Evolutionary conservation across 2,113 vertebrate species (phyloP), one percentile per base, ranked within the genome.

Genomic region (Montifringilla adamsi): DNA sequence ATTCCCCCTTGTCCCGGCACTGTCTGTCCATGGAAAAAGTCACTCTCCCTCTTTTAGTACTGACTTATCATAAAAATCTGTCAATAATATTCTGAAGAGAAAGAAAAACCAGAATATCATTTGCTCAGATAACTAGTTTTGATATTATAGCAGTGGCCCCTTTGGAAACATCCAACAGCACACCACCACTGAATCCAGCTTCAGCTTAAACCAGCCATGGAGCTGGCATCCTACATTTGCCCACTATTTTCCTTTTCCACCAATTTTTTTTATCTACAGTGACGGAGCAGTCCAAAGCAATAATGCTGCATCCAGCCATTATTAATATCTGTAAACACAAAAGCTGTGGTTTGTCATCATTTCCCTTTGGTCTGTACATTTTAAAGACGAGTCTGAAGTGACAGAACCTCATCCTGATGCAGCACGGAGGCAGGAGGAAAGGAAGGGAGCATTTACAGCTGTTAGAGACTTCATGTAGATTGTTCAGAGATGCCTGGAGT

Each of bases 401-500:
- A 75, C 77, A 90, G 72, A 84, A 53, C 17, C 79, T 85, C 47
- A 22, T 69, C 53, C 84, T 5, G 2, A 66, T 35, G 84, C 74
- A 87, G 15, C 2, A 5, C 44, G 53, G 66, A 2, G 2, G 68
- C 1, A 9, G 68, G 15, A 63, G n/a, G 79, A 24, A 44, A 72
- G 70, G 79, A 62, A 89, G 15, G 73, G 73, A 95, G 52, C 70
- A 43, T 70, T 95, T 94, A 80, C 56, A 72, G 78, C 84, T 92
- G n/a, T 91, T 93, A 95, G 44, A 84, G 55, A 17, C 63, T 78
- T 66, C 67, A 87, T 60, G 66, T 28, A 67, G 84, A 85, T 77
- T 67, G 66, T 75, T 92, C 64, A 46, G 87, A 82, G 90, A 73
- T 88, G 90, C 90, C 89, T 72, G 37, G 49, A 90, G 88, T 93